These are phyloP conservation scores for Abrostola triplasia DNA, from an alignment of 2,888 invertebrate species.

Conservation along the genomic window DNA sequence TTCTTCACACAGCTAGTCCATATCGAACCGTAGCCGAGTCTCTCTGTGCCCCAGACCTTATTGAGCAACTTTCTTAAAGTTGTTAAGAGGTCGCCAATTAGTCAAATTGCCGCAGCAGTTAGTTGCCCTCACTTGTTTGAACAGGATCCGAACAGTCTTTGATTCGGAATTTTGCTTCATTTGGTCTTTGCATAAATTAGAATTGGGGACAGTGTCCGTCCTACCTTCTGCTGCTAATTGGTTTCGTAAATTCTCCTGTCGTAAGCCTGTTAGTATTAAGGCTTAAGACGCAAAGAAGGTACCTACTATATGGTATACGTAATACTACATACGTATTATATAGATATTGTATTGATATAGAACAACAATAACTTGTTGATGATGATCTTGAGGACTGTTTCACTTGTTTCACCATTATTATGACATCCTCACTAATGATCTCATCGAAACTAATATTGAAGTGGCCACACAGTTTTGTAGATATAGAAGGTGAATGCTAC, in stretches of 20 bases:
- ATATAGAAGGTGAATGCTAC: too few species aligned
- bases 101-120: conserved; percentile 68
- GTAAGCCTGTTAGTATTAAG: conserved; percentile 33
- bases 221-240: conserved; percentile 48
- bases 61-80: conserved; percentile 63
- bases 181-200: conserved; percentile 59
- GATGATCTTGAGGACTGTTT: too few species aligned
- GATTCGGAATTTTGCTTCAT: conserved; percentile 53
- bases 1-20: not conserved
- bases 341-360: too few species aligned
- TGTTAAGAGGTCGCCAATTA: conserved; percentile 70
- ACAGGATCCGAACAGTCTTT: conserved; percentile 58
- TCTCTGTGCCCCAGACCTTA: conserved; percentile 42
- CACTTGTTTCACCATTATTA: too few species aligned
- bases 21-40: not conserved
- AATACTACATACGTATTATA: too few species aligned
- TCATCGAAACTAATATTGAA: too few species aligned
- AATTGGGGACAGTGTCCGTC: conserved; percentile 49
- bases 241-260: conserved; percentile 22
- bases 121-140: conserved; percentile 58
- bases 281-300: conserved; percentile 16
- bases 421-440: too few species aligned
- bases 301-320: too few species aligned
- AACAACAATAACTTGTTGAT: too few species aligned
- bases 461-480: too few species aligned